Percentiles rank a stretch among this genome's conserved stretches.
Evolutionary conservation across 1,140 invertebrate species (phyloP).

Genomic region (Sminthurinus signatus): DNA sequence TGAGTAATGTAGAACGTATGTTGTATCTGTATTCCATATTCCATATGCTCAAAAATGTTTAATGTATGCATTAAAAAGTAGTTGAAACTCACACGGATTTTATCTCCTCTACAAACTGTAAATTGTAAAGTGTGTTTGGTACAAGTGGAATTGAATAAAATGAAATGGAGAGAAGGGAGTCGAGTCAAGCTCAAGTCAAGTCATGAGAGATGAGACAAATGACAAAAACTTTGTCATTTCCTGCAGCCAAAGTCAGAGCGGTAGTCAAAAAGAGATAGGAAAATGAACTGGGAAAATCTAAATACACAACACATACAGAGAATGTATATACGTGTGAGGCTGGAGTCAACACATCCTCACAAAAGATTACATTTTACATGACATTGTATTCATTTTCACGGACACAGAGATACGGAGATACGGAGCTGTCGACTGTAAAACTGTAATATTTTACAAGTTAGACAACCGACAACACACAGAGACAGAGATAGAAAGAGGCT

Average conservation of each 20-base stretch:
- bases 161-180: constrained; percentile 2
- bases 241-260: neutral
- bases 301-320: neutral
- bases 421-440: neutral
- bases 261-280: neutral
- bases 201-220: constrained; percentile 26
- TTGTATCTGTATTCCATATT: too few species aligned
- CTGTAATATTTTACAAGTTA: neutral
- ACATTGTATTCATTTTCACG: too few species aligned
- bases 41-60: too few species aligned
- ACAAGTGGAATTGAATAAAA: constrained; percentile 14
- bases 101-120: too few species aligned
- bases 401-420: neutral
- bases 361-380: too few species aligned
- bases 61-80: too few species aligned
- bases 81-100: too few species aligned
- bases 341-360: too few species aligned
- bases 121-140: too few species aligned
- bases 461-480: too few species aligned
- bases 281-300: neutral
- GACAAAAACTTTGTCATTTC: constrained; percentile 28
- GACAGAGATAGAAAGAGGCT: neutral
- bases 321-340: too few species aligned
- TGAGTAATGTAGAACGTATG: too few species aligned
- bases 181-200: neutral